phyloP scores from a whole-genome alignment of 2,797 vertebrate species.

The Diplodus puntazzo region DNA sequence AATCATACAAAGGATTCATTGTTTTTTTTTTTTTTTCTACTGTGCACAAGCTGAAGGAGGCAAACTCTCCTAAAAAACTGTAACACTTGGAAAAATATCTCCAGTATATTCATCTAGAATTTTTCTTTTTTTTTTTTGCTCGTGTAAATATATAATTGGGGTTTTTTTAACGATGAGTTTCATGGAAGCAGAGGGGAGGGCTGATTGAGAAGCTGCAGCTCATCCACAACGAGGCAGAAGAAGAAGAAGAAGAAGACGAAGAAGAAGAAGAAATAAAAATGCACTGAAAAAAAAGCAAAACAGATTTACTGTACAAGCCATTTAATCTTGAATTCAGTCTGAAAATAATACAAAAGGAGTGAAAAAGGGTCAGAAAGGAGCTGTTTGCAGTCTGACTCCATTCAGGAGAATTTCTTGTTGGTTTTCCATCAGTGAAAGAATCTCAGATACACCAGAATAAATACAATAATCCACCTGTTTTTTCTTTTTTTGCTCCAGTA shows the following conservation, averaged over 20 bases:
- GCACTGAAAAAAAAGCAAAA: constrained; percentile 23
- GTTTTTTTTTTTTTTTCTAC: background rate
- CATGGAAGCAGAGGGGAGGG: constrained; percentile 18
- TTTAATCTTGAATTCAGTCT: constrained; percentile 75
- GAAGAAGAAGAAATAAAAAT: constrained; percentile 36
- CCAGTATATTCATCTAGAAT: constrained; percentile 44
- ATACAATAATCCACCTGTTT: constrained; percentile 49
- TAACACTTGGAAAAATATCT: constrained; percentile 62
- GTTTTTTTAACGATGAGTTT: background rate
- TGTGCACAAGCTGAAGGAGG: constrained; percentile 20
- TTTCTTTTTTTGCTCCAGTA: background rate
- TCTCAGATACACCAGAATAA: constrained; percentile 62
- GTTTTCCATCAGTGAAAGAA: constrained; percentile 7
- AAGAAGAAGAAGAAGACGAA: no score
- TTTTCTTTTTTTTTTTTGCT: constrained; percentile 10
- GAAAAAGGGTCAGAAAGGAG: constrained; percentile 50
- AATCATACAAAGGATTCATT: constrained; percentile 36
- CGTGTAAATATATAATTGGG: constrained; percentile 32
- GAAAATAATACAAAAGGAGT: constrained; percentile 76
- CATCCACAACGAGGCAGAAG: constrained; percentile 25
- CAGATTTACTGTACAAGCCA: constrained; percentile 60
- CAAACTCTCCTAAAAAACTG: constrained; percentile 54
- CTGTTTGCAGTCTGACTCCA: constrained; percentile 25
- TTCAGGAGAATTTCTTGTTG: background rate
- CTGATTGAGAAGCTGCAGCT: constrained; percentile 35